These are phyloP conservation scores for Trichechus manatus DNA, from an alignment of 2,113 vertebrate genomes.

Conservation along the genomic window DNA sequence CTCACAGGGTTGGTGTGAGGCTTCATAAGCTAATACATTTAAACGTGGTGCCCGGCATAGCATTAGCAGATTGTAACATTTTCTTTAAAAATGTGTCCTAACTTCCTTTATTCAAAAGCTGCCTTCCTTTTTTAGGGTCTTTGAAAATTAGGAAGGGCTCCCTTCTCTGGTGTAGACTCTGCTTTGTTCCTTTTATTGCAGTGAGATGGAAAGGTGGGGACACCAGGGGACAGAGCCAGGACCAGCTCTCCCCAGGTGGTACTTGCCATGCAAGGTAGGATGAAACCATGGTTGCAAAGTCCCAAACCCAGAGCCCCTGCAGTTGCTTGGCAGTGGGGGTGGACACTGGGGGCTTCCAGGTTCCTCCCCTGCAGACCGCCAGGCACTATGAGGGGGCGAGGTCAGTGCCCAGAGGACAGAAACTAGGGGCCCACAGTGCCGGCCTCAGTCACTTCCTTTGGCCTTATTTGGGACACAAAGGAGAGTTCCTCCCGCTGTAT, in stretches of 20 bases:
- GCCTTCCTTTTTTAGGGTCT: neutral
- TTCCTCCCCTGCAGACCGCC: neutral
- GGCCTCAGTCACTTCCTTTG: neutral
- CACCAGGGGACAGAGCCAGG: neutral
- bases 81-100: neutral
- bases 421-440: neutral
- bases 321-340: fast-evolving
- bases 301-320: neutral
- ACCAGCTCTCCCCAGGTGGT: neutral
- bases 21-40: neutral
- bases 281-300: neutral
- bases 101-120: neutral
- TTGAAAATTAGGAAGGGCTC: neutral
- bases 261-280: neutral
- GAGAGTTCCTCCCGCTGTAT: neutral
- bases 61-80: neutral
- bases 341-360: neutral
- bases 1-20: neutral
- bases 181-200: neutral
- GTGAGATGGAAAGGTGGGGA: neutral
- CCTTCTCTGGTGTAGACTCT: neutral
- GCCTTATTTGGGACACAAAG: neutral
- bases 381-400: neutral
- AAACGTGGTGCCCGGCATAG: fast-evolving
- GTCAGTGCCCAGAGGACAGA: neutral